These are phyloP conservation scores for Polymixis lichenea DNA, from an alignment of 2,888 invertebrate genomes.

Conservation along the genomic window DNA sequence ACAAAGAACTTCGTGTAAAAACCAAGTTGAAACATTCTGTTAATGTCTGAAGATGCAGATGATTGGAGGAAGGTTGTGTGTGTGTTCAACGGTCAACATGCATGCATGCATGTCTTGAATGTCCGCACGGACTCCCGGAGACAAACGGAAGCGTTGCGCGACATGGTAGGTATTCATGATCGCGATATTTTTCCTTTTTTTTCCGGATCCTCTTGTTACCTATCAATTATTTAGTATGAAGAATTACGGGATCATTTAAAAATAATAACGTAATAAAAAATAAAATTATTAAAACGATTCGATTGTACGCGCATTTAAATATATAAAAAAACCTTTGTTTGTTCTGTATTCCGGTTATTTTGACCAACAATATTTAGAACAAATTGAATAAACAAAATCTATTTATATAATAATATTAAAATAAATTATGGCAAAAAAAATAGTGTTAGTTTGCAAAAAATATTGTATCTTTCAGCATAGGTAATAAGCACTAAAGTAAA, in stretches of 20 bases:
- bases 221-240: background rate
- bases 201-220: background rate
- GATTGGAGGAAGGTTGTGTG: background rate
- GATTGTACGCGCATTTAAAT: background rate
- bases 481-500: background rate
- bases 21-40: background rate
- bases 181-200: background rate
- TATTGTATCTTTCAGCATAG: background rate
- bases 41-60: background rate
- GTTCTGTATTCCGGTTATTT: background rate
- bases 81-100: background rate
- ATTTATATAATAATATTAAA: background rate
- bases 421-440: background rate
- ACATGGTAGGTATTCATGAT: background rate
- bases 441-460: background rate
- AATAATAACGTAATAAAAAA: background rate
- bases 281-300: background rate
- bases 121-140: background rate
- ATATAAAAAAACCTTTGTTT: background rate
- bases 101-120: background rate
- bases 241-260: background rate
- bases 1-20: background rate
- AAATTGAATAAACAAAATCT: too few relatives aligned
- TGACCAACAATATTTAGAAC: background rate
- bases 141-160: background rate